phyloP scores from a whole-genome alignment of 2,113 vertebrate species.

The Rallus limicola region DNA sequence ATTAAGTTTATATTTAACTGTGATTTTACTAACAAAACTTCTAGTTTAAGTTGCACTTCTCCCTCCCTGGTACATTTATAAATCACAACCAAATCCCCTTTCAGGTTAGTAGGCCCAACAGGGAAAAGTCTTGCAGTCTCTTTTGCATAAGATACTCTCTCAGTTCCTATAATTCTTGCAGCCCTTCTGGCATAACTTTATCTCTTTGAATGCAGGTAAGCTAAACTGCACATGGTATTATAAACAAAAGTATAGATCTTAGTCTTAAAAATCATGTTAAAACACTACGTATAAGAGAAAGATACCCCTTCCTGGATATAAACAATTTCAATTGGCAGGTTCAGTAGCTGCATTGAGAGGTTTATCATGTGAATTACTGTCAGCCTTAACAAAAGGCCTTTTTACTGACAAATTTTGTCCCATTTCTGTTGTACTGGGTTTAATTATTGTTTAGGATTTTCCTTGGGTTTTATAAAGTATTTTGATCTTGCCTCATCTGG shows the following conservation, averaged over 20 bases:
- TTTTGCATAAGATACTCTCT: neutral
- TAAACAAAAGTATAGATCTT: neutral
- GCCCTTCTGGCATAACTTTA: neutral
- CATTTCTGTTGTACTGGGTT: neutral
- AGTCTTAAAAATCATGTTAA: neutral
- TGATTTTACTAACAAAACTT: neutral
- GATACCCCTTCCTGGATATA: neutral
- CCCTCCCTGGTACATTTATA: neutral
- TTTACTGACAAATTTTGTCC: neutral
- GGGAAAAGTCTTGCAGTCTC: neutral
- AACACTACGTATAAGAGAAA: neutral
- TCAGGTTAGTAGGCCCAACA: neutral
- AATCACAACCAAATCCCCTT: neutral
- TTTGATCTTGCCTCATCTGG: neutral
- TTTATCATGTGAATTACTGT: neutral
- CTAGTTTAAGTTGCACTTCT: neutral
- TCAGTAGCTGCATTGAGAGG: neutral
- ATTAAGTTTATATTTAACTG: neutral
- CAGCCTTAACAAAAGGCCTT: neutral
- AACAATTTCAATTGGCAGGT: neutral
- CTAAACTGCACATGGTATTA: neutral
- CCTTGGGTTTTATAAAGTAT: neutral
- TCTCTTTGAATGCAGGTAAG: neutral
- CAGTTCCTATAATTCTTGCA: neutral
- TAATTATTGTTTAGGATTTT: neutral